Evolutionary conservation across 92 coral and sea anemone genomes (phyloP), one percentile per base, ranked within the genome.

Genomic region (Plumapathes pennacea): DNA sequence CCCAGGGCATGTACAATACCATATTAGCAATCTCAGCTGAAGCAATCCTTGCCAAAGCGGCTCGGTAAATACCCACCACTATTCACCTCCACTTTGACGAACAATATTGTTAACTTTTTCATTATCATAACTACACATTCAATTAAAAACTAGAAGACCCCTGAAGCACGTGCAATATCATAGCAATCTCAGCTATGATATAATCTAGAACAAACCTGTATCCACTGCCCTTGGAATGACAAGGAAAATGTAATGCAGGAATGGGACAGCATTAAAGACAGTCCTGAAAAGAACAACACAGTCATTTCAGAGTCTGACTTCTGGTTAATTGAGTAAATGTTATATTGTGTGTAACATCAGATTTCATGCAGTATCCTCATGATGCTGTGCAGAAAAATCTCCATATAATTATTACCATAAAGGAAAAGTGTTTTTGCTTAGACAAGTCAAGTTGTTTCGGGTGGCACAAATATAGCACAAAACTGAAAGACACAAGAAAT

Each of bases 201-300:
- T 53, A 31, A 3, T 0, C 14, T 22, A 19, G 22, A 1, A 32
- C 80, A 49, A 28, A 88, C 99, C 99, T 71, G 68, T 54, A 30
- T 81, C 97, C 45, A 65, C 76, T 47, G 67, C 67, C 40, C 72
- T 74, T 50, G 99, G 99, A 13, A 77, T 71, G 32, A 84, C 74
- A 44, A 88, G 80, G 49, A 94, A 94, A 47, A 94, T 49, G 52
- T 84, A 94, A 29, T 94, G 91, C 34, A 89, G 75, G 33, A 81
- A 89, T 44, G 96, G 97, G 54, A 90, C 99, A 19, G 99, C 96
- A 77, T 94, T 89, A 63, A 84, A 94, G 27, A 94, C 99, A 47
- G 99, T 94, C 67, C 92, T 85, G 60, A 3, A 67, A 73, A 67
- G 31, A 25, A 18, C n/a, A 33, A 31, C 5, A 5, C 10, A 10